Base-by-base conservation (phyloP, 2,113 vertebrate species). In the Oryzias javanicus region DNA sequence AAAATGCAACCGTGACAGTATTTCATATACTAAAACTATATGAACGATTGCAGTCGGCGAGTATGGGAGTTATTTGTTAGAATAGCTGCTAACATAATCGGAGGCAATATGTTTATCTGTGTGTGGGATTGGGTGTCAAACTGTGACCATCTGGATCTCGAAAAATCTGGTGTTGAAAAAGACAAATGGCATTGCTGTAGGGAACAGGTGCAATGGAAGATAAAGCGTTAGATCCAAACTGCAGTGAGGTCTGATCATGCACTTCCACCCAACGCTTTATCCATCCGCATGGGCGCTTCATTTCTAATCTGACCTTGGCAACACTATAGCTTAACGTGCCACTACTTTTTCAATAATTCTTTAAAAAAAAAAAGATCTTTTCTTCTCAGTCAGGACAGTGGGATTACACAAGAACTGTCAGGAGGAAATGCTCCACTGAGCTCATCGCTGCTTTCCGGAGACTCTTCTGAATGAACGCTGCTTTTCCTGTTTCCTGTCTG, bases 401-500 rank as follows among this genome's bases (percentile, higher is more conserved):
- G 55, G 67, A 60, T 70, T 35, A 72, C 42, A 17, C 40, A 29
- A 49, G 57, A 25, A 63, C 46, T 35, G 62, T 59, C 45, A 40
- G 20, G 70, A 78, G 85, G 68, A 74, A 85, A 76, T 70, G 64
- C 66, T 61, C 59, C 59, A 69, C 63, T 66, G 58, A 76, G 74
- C 56, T 47, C 4, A 19, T 71, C 57, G 59, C 63, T 45, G 64
- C 68, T 80, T 73, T 51, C 2, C 14, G 74, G 64, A 61, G 53
- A 81, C 71, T 67, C 68, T 51, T 73, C 74, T 82, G 67, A 72
- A 72, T 86, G 66, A 78, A 67, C 67, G 59, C 51, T 62, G 14
- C 19, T 67, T 81, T 83, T 83, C 85, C 77, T 51, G 71, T 85
- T 88, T 89, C 83, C 85, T 76, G 81, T 76, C 71, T 67, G 74